A percentile compares a stretch with the other conserved stretches of the same genome.
Conservation (phyloP, 1,140 invertebrate genomes). For the Paralvinella palmiformis region DNA sequence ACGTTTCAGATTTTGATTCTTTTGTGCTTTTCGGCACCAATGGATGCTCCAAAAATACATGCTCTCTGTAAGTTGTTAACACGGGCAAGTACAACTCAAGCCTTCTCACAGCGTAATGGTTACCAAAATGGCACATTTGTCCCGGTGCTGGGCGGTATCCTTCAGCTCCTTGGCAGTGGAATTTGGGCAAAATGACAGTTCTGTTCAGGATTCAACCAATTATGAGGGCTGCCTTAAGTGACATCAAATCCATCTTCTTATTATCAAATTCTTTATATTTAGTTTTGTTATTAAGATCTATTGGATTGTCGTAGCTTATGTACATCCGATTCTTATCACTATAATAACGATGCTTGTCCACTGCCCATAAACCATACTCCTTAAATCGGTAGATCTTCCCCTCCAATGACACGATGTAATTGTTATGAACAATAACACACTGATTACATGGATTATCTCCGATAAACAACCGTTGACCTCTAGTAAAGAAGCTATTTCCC, state of each 20-base stretch:
- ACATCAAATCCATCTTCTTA: too few relatives aligned
- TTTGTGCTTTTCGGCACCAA: not conserved
- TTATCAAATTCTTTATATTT: too few relatives aligned
- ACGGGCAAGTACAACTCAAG: not conserved
- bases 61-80: not conserved
- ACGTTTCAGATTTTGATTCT: not conserved
- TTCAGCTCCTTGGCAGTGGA: not conserved
- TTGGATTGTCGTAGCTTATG: not conserved
- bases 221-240: not conserved
- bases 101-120: not conserved
- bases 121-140: not conserved
- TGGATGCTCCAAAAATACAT: not conserved
- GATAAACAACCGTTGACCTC: not conserved
- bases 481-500: not conserved
- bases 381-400: slow-evolving; percentile 9
- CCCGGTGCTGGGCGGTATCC: not conserved
- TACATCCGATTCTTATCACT: not conserved
- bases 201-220: not conserved
- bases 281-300: not conserved
- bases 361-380: slow-evolving; percentile 10
- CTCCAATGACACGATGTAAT: not conserved
- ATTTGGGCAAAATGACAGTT: not conserved
- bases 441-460: not conserved
- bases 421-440: not conserved
- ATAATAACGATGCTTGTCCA: slow-evolving; percentile 14